Evolutionary conservation across 2,113 vertebrate species (phyloP).

Genomic region (Neotragus moschatus): DNA sequence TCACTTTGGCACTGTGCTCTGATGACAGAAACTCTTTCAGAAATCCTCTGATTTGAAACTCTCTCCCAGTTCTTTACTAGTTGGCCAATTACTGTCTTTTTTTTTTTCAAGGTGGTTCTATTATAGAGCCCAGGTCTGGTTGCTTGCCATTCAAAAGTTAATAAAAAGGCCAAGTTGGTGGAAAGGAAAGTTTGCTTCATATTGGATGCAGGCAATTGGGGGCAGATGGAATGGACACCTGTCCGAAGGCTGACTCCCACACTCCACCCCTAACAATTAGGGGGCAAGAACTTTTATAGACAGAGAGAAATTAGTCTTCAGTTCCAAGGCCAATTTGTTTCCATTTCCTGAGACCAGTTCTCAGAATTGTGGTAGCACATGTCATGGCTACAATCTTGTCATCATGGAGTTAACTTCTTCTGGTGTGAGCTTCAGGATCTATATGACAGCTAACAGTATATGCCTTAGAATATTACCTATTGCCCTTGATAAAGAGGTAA

Average conservation of each 20-base stretch:
- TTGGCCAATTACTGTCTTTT: not conserved
- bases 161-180: not conserved
- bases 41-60: not conserved
- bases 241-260: not conserved
- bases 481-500: not conserved
- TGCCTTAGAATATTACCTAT: not conserved
- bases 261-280: not conserved
- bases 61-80: not conserved
- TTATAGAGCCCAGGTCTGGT: rapidly evolving
- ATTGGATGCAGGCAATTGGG: not conserved
- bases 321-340: not conserved
- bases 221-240: not conserved
- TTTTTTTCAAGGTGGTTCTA: not conserved
- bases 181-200: not conserved
- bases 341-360: not conserved
- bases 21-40: not conserved
- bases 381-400: not conserved
- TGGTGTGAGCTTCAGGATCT: not conserved
- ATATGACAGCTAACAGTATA: not conserved
- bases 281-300: not conserved
- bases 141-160: not conserved
- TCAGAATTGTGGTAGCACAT: not conserved
- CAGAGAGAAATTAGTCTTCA: not conserved
- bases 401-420: not conserved
- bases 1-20: not conserved